Evolutionary conservation across 2,888 invertebrate species (phyloP), one percentile per base, ranked within the genome.

Genomic region (Halictus quadricinctus): DNA sequence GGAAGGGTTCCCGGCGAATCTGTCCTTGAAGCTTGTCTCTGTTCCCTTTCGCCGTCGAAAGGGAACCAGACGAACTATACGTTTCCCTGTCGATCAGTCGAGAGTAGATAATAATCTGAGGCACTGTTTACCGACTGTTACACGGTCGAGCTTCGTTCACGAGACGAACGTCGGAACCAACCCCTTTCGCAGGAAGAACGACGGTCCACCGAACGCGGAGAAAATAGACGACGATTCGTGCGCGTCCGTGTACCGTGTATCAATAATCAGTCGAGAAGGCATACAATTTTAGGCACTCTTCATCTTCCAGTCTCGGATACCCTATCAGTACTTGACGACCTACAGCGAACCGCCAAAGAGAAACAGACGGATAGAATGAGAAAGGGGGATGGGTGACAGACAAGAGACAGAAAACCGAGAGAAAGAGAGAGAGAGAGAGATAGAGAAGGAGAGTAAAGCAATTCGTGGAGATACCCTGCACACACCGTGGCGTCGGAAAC

Each of bases 241-340:
- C 48, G 69, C 25, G 66, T 81, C 15, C 76, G 36, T 18, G 50
- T 50, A 15, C 2, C 36, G 36, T 43, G 79, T 76, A 66, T 82
- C n/a, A 58, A 79, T 70, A 77, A 83, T 84, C 81, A 81, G 85
- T 86, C 86, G 79, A 86, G 79, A 86, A 85, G 85, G 85, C 79
- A 79, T 79, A 69, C 74, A 75, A 85, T 79, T 79, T 83, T 86
- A 85, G 85, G 85, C 85, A 86, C 85, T 86, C 85, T 78, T 77
- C 84, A 64, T 81, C 78, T 60, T 80, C 76, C 76, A 70, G 76
- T 43, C 76, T 25, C 76, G 79, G 79, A 76, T 80, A 76, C 66
- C 48, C 43, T 18, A 77, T 41, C 70, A 29, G 13, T 54, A 64
- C 36, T 74, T 60, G 43, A 46, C 54, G 41, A 66, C 58, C 29